Evolutionary conservation across 1,140 invertebrate genomes (phyloP).

Genomic region (Ridgeia piscesae): DNA sequence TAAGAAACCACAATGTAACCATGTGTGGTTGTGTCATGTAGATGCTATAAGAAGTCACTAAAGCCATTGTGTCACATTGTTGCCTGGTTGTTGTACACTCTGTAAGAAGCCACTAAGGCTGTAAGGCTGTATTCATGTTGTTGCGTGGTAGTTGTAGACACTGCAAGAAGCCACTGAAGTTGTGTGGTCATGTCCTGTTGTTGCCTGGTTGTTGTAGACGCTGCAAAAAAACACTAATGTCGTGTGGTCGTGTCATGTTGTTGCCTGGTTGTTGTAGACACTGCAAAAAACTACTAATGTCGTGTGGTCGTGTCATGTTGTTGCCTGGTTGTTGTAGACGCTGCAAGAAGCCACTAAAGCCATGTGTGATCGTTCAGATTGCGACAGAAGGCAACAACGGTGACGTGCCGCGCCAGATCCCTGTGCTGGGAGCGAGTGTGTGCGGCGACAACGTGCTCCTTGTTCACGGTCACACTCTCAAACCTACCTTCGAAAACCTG

Average conservation of each 20-base stretch:
- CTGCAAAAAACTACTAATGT: too few species aligned
- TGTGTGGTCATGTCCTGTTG: slow-evolving; percentile 31
- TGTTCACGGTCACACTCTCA: slow-evolving; percentile 47
- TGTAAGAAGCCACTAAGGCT: slow-evolving; percentile 45
- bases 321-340: slow-evolving; percentile 34
- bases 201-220: neutral
- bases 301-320: neutral
- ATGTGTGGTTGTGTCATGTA: too few species aligned
- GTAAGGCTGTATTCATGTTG: slow-evolving; percentile 31
- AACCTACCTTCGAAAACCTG: slow-evolving; percentile 53
- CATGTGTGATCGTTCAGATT: slow-evolving; percentile 49
- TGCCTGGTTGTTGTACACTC: neutral
- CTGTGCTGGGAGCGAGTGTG: slow-evolving; percentile 42
- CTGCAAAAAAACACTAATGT: neutral
- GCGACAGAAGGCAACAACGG: slow-evolving; percentile 34
- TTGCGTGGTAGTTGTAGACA: slow-evolving; percentile 36
- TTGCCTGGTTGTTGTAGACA: neutral
- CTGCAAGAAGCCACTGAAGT: slow-evolving; percentile 46
- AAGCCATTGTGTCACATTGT: neutral
- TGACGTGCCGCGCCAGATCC: slow-evolving; percentile 37
- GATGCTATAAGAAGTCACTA: too few species aligned
- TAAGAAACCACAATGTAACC: too few species aligned
- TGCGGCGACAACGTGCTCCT: slow-evolving; percentile 38
- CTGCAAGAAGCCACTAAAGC: slow-evolving; percentile 45
- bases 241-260: neutral